Evolutionary conservation across 2,797 vertebrate species (phyloP).

Genomic region (Hozukius guyotensis): DNA sequence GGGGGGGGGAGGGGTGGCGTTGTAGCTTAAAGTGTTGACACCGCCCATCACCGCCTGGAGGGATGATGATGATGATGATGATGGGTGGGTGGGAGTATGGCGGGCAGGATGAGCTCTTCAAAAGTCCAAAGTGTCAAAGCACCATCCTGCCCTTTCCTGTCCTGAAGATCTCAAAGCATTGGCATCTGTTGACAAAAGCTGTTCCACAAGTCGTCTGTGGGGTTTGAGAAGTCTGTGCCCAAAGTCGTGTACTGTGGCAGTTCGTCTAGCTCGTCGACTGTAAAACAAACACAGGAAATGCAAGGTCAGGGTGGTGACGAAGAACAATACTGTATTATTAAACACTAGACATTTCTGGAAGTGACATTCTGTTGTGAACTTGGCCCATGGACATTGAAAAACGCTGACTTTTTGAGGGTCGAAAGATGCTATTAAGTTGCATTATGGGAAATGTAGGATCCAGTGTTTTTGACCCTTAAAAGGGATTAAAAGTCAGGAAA

Average conservation of each 20-base stretch:
- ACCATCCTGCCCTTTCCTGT: neutral
- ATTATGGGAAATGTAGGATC: neutral
- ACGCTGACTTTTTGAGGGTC: neutral
- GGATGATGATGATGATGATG: neutral
- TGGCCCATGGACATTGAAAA: neutral
- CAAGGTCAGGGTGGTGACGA: conserved; percentile 7
- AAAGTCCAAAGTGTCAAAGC: conserved; percentile 47
- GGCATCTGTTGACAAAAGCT: neutral
- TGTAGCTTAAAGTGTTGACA: neutral
- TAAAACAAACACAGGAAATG: conserved; percentile 24
- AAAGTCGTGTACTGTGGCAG: conserved; percentile 67
- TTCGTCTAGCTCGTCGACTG: conserved; percentile 73
- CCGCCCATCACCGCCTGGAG: neutral
- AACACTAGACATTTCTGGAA: neutral
- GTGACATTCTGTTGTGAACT: neutral
- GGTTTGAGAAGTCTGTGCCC: neutral
- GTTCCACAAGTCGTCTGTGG: conserved; percentile 25
- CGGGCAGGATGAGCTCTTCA: conserved; percentile 1
- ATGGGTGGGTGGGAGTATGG: neutral
- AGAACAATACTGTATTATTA: neutral
- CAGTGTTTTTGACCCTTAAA: neutral
- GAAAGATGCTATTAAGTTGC: too few relatives aligned
- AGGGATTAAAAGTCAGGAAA: neutral
- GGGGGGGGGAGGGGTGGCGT: neutral
- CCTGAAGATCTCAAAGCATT: neutral